A percentile compares a stretch with the other conserved stretches of the same genome.
Evolutionary conservation across 2,797 vertebrate species (phyloP).

Genomic region (Lacerta agilis): DNA sequence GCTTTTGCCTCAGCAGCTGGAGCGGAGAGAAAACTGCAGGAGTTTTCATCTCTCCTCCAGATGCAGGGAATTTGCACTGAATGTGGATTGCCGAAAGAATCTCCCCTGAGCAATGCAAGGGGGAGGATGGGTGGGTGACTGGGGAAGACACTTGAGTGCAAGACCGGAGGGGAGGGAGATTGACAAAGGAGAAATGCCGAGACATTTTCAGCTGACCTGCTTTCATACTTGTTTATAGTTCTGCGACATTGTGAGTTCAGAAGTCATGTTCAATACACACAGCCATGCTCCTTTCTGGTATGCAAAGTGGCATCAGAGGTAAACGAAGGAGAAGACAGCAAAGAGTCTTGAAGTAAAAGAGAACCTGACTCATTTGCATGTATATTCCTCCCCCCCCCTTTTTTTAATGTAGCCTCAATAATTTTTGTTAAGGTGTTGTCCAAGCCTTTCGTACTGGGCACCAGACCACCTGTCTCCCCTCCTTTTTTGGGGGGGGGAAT

Average conservation of each 20-base stretch:
- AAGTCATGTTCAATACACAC: rapidly evolving
- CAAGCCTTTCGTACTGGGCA: no score
- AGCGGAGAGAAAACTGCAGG: not conserved
- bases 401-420: not conserved
- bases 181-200: conserved; percentile 48
- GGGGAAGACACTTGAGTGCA: not conserved
- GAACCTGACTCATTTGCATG: not conserved
- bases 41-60: rapidly evolving
- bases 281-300: rapidly evolving
- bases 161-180: conserved; percentile 3
- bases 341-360: rapidly evolving
- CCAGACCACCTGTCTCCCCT: no score
- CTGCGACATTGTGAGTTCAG: conserved; percentile 25
- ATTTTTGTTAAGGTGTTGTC: not conserved
- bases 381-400: not conserved
- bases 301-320: not conserved
- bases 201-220: conserved; percentile 70
- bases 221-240: conserved; percentile 43
- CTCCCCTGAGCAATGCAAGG: rapidly evolving
- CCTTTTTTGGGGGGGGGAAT: no score
- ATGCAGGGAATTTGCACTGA: rapidly evolving
- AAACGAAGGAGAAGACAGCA: not conserved
- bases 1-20: conserved; percentile 59
- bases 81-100: not conserved
- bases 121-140: no score